Base-by-base conservation (phyloP, 2,888 invertebrate species). In the Abrostola tripartita region DNA sequence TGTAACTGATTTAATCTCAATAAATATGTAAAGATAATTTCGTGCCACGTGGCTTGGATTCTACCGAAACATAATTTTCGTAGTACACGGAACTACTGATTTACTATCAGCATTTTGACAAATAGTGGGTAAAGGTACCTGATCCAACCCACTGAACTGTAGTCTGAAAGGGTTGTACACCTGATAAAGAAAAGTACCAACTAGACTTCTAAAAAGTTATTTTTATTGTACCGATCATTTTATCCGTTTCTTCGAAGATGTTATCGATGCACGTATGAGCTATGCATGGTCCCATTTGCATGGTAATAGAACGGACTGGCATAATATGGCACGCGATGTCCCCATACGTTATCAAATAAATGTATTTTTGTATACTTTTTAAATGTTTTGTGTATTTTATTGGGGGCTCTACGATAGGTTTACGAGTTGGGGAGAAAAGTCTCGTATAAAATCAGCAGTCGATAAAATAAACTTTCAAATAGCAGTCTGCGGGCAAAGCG, bases 301-400 rank as follows among this genome's bases (percentile, higher is more conserved):
- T 77, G 65, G 40, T 71, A 76, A 82, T 81, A 14, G 68, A 67
- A 75, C 81, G 68, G 52, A 58, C 49, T 59, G 57, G 47, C 56
- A 63, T 66, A 67, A 24, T 24, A 24, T 59, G 65, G 57, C 86
- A 85, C 83, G 85, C 85, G 81, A 85, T 49, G 42, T 67, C 38
- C 52, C 68, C 73, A 71, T 73, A 74, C 51, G 55, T 54, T 62
- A 67, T 50, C 65, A 58, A 69, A 76, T 68, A 65, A 79, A 71
- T 61, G 37, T 65, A 56, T 64, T 57, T 74, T 76, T 69, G 51
- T 65, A 54, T 55, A 69, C 52, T 67, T 68, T 73, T 69, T 51
- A 56, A 70, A 64, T 63, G 41, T 64, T 58, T 69, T 61, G 49
- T 58, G 53, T 37, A 60, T 63, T 71, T 71, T 74, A 68, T 60